A percentile compares a stretch with the other conserved stretches of the same genome.
Conservation (phyloP, 2,888 invertebrate genomes). For the Timandra comae region DNA sequence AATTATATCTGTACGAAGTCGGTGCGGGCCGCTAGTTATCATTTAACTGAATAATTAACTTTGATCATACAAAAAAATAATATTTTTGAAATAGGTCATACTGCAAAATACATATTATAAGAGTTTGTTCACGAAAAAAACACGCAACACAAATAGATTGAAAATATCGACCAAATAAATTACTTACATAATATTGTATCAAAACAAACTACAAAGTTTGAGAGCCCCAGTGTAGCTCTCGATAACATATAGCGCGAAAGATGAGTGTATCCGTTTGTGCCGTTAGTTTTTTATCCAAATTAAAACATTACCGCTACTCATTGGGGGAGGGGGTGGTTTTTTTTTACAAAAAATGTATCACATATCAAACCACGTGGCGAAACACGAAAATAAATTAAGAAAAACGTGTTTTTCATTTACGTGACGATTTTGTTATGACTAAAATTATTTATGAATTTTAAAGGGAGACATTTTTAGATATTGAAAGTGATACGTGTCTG, state of each 20-base stretch:
- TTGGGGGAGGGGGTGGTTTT: slow-evolving; percentile 12
- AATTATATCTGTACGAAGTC: too few relatives aligned
- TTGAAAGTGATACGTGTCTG: slow-evolving; percentile 19
- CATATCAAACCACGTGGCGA: slow-evolving; percentile 31
- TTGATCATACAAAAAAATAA: too few relatives aligned
- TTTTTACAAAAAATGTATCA: slow-evolving; percentile 33
- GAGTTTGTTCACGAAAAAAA: too few relatives aligned
- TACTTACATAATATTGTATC: too few relatives aligned
- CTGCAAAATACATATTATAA: too few relatives aligned
- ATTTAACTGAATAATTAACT: too few relatives aligned
- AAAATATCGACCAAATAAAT: too few relatives aligned
- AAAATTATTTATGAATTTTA: slow-evolving; percentile 44
- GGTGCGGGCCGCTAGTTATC: too few relatives aligned
- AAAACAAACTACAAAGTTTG: slow-evolving; percentile 30
- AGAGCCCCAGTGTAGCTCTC: slow-evolving; percentile 33
- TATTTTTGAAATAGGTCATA: too few relatives aligned
- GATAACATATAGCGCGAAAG: slow-evolving; percentile 71
- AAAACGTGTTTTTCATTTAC: slow-evolving; percentile 69
- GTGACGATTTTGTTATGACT: slow-evolving; percentile 74
- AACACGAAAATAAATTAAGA: slow-evolving; percentile 39
- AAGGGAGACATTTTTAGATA: slow-evolving; percentile 30
- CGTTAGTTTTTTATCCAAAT: slow-evolving; percentile 48
- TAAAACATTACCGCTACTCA: slow-evolving; percentile 41
- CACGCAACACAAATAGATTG: too few relatives aligned
- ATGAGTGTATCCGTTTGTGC: slow-evolving; percentile 55